These are phyloP conservation scores for Grammomys dolichurus DNA, from an alignment of 2,113 vertebrate genomes.

Conservation along the genomic window DNA sequence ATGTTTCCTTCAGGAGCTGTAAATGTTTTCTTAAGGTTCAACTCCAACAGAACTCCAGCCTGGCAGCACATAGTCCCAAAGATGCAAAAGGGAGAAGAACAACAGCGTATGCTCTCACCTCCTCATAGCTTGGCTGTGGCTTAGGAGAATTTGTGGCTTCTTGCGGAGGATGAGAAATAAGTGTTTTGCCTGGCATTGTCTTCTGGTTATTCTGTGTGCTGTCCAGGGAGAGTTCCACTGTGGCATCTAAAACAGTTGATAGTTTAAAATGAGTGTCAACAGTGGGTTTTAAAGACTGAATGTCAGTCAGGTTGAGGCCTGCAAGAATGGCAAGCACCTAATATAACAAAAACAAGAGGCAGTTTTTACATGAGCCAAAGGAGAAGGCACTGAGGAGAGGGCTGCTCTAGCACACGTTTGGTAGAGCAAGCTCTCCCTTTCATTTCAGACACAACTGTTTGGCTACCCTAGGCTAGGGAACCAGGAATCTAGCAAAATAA, in stretches of 20 bases:
- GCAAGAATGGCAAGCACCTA: background rate
- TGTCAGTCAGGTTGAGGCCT: background rate
- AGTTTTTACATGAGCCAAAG: background rate
- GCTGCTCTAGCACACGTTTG: background rate
- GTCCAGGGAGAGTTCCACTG: slow-evolving; percentile 96
- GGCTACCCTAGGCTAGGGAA: background rate
- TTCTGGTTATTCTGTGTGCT: slow-evolving; percentile 91
- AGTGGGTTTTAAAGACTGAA: background rate
- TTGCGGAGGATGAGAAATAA: slow-evolving; percentile 83
- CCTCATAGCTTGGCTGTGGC: slow-evolving; percentile 89
- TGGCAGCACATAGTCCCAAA: slow-evolving; percentile 43
- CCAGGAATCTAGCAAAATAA: slow-evolving; percentile 11
- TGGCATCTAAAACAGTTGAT: slow-evolving; percentile 91
- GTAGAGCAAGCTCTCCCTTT: background rate
- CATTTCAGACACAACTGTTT: slow-evolving; percentile 32
- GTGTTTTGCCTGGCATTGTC: slow-evolving; percentile 85
- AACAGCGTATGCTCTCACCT: slow-evolving; percentile 86
- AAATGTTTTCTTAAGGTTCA: slow-evolving; percentile 56
- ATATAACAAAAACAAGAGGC: background rate
- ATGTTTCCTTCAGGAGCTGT: slow-evolving; percentile 21
- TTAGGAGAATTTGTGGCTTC: slow-evolving; percentile 86
- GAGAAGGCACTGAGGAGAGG: background rate
- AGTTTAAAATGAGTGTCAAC: slow-evolving; percentile 66
- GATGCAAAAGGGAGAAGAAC: slow-evolving; percentile 49
- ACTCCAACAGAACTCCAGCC: slow-evolving; percentile 43